Conservation (phyloP, 2,797 vertebrate species). For the Gambelia wislizenii region DNA sequence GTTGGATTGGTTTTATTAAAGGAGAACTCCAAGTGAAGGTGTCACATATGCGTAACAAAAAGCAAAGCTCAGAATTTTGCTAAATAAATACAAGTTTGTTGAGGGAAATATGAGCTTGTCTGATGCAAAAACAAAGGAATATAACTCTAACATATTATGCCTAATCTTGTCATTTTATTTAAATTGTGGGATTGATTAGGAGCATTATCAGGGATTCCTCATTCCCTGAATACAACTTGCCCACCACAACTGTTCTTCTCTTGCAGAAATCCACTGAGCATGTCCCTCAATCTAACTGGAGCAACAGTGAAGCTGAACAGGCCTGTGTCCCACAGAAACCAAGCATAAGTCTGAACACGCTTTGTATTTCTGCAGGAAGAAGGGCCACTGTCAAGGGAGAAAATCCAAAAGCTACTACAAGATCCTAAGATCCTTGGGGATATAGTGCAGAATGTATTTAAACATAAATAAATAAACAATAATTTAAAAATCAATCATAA, state of each 20-base stretch:
- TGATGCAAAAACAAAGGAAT: not conserved
- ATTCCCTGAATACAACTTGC: not conserved
- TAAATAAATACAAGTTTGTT: not conserved
- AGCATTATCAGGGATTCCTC: not conserved
- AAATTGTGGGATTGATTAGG: not conserved
- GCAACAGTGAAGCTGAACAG: not conserved
- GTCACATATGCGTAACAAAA: not conserved
- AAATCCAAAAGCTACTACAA: not conserved
- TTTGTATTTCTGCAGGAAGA: too few relatives aligned
- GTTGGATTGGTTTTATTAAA: not conserved
- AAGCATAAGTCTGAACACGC: not conserved
- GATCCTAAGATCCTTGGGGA: not conserved
- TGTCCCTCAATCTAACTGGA: not conserved
- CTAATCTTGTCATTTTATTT: not conserved
- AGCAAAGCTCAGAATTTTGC: not conserved
- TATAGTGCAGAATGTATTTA: too few relatives aligned
- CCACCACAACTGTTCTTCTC: not conserved
- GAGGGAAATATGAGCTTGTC: too few relatives aligned
- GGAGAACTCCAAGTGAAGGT: not conserved
- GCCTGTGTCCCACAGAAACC: not conserved
- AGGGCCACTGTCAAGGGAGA: not conserved
- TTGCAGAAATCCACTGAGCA: not conserved
- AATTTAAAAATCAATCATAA: not conserved
- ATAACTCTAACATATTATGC: not conserved
- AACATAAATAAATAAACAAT: too few relatives aligned